Evolutionary conservation across 2,888 invertebrate species (phyloP).

Genomic region (Eueremaeus valkanovi): DNA sequence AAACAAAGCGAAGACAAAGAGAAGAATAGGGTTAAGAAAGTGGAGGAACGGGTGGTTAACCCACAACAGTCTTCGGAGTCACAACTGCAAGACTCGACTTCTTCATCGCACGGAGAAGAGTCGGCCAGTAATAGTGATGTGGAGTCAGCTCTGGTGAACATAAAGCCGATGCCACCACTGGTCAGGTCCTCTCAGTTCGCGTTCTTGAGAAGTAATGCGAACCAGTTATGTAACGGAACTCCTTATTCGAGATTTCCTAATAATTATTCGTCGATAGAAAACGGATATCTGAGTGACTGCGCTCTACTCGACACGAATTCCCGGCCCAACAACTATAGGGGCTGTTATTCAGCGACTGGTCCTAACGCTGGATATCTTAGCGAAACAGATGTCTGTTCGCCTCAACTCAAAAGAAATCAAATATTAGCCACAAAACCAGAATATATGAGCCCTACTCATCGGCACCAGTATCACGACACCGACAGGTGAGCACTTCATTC

Average conservation of each 20-base stretch:
- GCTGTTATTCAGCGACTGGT: neutral
- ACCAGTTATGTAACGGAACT: neutral
- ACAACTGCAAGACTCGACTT: neutral
- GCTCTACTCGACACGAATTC: neutral
- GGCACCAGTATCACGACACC: neutral
- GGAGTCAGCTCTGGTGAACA: slow-evolving; percentile 66
- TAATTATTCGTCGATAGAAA: slow-evolving; percentile 25
- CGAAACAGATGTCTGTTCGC: slow-evolving; percentile 6
- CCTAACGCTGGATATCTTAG: slow-evolving; percentile 1
- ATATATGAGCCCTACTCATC: slow-evolving; percentile 21
- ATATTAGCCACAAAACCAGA: neutral
- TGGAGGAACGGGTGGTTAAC: neutral
- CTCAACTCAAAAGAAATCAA: slow-evolving; percentile 7
- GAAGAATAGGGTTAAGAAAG: neutral
- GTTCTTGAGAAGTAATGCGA: slow-evolving; percentile 45
- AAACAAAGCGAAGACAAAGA: neutral
- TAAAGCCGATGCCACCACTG: slow-evolving; percentile 88
- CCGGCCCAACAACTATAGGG: neutral
- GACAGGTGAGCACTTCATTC: neutral
- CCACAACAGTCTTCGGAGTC: neutral
- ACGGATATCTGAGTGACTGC: slow-evolving; percentile 25
- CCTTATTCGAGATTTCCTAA: neutral
- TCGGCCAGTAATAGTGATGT: slow-evolving; percentile 55
- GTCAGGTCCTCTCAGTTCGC: slow-evolving; percentile 52
- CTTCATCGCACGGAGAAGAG: slow-evolving; percentile 52